Evolutionary conservation across 1,140 invertebrate species (phyloP), one percentile per base, ranked within the genome.

Genomic region (Lycorma delicatula): DNA sequence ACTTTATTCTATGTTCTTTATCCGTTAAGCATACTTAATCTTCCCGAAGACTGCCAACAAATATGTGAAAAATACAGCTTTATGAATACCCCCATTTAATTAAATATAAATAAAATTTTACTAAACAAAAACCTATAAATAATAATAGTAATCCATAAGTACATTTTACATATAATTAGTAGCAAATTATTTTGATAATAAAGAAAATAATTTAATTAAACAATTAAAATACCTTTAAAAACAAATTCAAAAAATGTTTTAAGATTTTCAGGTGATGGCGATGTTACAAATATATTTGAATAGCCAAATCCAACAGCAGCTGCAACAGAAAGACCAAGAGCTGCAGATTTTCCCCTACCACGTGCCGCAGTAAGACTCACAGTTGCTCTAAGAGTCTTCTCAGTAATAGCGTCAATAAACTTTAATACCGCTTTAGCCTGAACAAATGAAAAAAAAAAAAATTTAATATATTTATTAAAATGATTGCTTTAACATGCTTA

Each of bases 201-300:
- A n/a, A n/a, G n/a, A n/a, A n/a, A n/a, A n/a, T n/a, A n/a, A n/a
- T n/a, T n/a, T n/a, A n/a, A n/a, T n/a, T n/a, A n/a, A n/a, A n/a
- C n/a, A n/a, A n/a, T n/a, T n/a, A n/a, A 58, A 23, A 65, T 67
- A 75, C 77, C 89, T 80, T 98, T 98, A 31, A 98, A 84, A 16
- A 98, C 79, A 75, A 99, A 99, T 70, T 99, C 91, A 75, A 99
- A 99, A 1, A 99, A 75, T 0, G 96, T 99, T 59, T 92, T 95
- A 68, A 99, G 82, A 79, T 99, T 99, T 72, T 99, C 97, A 2
- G 96, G 96, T 71, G 91, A 92, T 1, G 97, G 97, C 61, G 93
- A 95, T 0, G 97, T 97, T 12, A 99, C 93, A 75, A 96, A 99
- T 48, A 99, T 91, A 71, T 99, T 99, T 13, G 95, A 93, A 73